These are phyloP conservation scores for Holacanthella duospinosa DNA, from an alignment of 2,888 invertebrate genomes.

Conservation along the genomic window DNA sequence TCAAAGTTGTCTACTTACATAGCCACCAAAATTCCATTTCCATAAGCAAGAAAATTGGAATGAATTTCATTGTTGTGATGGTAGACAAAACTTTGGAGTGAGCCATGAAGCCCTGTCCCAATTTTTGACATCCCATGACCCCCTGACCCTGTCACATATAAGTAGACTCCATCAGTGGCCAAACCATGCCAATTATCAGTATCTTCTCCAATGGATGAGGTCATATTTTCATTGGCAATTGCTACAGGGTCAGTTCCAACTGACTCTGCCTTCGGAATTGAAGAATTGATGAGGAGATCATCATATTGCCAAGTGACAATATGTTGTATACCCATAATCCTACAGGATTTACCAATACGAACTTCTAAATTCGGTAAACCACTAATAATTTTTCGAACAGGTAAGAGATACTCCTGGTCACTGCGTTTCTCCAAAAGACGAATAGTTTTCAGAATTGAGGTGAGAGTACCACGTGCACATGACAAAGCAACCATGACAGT, in stretches of 20 bases:
- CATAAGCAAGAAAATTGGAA: constrained; percentile 11
- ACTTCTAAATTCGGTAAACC: constrained; percentile 11
- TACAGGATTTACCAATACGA: constrained; percentile 11
- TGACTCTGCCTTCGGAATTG: background rate
- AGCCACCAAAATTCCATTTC: constrained; percentile 8
- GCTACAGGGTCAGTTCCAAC: background rate
- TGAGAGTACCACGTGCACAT: constrained; percentile 14
- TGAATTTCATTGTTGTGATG: constrained; percentile 9
- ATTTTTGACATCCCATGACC: constrained; percentile 41
- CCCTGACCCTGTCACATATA: constrained; percentile 40
- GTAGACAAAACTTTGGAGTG: constrained; percentile 39
- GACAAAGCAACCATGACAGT: constrained; percentile 15
- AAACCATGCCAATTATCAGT: constrained; percentile 39
- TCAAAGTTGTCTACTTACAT: background rate
- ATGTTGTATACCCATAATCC: background rate
- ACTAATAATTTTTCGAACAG: constrained; percentile 12
- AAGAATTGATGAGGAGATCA: constrained; percentile 8
- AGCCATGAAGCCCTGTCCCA: constrained; percentile 41
- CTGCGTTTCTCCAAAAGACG: constrained; percentile 11
- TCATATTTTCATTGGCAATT: constrained; percentile 31
- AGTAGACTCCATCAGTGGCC: constrained; percentile 40
- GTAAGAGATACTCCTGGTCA: background rate
- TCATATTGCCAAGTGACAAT: constrained; percentile 16
- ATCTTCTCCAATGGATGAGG: no score
- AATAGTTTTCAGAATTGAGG: constrained; percentile 14